Evolutionary conservation across 2,797 vertebrate genomes (phyloP), one percentile per base, ranked within the genome.

Genomic region (Alauda arvensis): DNA sequence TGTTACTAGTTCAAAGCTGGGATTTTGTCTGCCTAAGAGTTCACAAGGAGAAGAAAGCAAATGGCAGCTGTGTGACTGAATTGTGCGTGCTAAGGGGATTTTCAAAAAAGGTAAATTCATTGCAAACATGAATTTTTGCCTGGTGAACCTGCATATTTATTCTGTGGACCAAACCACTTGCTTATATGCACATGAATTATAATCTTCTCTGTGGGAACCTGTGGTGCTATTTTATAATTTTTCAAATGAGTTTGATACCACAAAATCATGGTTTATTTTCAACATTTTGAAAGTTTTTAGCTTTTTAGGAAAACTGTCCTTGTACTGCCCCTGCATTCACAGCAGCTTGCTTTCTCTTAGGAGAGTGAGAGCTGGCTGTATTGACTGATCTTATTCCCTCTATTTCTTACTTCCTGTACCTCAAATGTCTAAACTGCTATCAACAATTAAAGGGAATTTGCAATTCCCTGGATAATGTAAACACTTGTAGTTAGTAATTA

Each of bases 391-490:
- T 45, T 75, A 57, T 29, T 91, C n/a, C 42, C 18, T 75, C 37
- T 66, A 1, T 48, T 12, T 83, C 90, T 80, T 49, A 14, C 24
- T 81, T 77, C 24, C 56, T 90, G 17, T 85, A 12, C 40, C 31
- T 89, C 60, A 72, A 79, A 24, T 72, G 60, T 68, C 71, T 88
- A 77, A 85, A 83, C 18, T 43, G 31, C 66, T 56, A 53, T 74
- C 34, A 86, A 56, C 39, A 92, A 49, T 92, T 82, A 77, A 74
- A 83, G 77, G 61, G 49, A 88, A 88, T 79, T 74, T 88, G 42
- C 71, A 86, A 46, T 88, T 89, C 77, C 60, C 61, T 77, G 53
- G 57, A 56, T 89, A 70, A 87, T 14, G 19, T 63, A 67, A 88
- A 87, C 53, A 74, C 82, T 76, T 91, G 53, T 63, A 83, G 48